Evolutionary conservation across 2,888 invertebrate species (phyloP), one percentile per base, ranked within the genome.

Genomic region (Rhyacophila evoluta): DNA sequence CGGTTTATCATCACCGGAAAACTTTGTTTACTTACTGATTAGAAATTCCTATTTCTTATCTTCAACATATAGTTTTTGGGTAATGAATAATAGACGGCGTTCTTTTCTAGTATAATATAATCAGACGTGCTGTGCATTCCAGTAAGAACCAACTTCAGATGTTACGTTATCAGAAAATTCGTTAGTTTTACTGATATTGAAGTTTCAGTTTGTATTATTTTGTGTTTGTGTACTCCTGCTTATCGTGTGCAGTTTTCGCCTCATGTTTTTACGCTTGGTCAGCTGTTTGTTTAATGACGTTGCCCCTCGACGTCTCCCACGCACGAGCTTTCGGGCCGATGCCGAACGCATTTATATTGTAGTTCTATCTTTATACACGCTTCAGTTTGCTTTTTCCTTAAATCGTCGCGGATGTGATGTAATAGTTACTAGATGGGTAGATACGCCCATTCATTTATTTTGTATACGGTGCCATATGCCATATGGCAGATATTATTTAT

Each of bases 241-340:
- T 2, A 38, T 41, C 15, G 15, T 19, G 41, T 41, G 19, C 19
- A 55, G 19, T 19, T 55, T 55, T 25, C 29, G 19, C 19, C 55
- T 55, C 55, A 55, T 55, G 55, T 55, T 55, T 55, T 55, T 55
- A 55, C 55, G 55, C 8, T 19, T 10, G 12, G 19, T 55, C 55
- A 55, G 55, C 55, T 55, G 55, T 55, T 19, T 55, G 55, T 55
- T 55, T 55, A 19, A 25, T 55, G 55, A 55, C 55, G 55, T 55
- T 6, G 29, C 29, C 29, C 29, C 19, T 19, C 55, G 19, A 10
- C 55, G 55, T 10, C 15, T 55, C 55, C 55, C 55, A 15, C 55
- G 19, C 55, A 55, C 55, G 25, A 55, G 55, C 55, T 55, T 55
- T 41, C 19, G 15, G 10, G 55, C 55, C 55, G 19, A 55, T 19